phyloP scores from a whole-genome alignment of 2,888 invertebrate species.

The Leptarthrus brevirostris region DNA sequence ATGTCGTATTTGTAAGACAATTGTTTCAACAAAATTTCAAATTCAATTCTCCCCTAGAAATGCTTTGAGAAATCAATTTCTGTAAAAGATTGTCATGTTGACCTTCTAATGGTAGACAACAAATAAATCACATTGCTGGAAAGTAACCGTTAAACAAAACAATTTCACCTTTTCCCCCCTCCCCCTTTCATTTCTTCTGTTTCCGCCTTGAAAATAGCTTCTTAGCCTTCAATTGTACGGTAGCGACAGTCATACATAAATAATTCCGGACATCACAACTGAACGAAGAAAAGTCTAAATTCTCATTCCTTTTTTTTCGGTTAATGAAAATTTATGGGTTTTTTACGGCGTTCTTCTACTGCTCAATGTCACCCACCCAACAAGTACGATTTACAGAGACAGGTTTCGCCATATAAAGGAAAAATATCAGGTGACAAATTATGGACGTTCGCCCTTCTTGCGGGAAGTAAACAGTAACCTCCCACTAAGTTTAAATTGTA shows the following conservation, averaged over 20 bases:
- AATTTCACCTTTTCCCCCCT: neutral
- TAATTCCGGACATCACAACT: conserved; percentile 18
- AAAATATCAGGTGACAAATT: conserved; percentile 22
- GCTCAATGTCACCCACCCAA: neutral
- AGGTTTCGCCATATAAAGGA: neutral
- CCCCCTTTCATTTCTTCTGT: neutral
- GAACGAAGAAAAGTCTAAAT: conserved; percentile 11
- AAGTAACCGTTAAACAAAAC: conserved; percentile 13
- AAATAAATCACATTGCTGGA: conserved; percentile 21
- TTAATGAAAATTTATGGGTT: conserved; percentile 6
- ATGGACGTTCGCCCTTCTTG: neutral
- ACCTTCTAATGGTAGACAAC: conserved; percentile 13
- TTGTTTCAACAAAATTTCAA: too few relatives aligned
- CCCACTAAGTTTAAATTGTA: too few relatives aligned
- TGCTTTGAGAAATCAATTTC: neutral
- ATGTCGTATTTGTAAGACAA: too few relatives aligned
- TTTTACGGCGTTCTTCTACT: neutral
- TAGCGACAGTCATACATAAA: conserved; percentile 13
- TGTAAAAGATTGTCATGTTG: conserved; percentile 9
- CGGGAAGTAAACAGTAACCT: conserved; percentile 11
- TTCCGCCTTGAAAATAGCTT: neutral
- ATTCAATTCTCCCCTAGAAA: too few relatives aligned
- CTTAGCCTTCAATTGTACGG: conserved; percentile 20
- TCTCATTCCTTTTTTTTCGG: neutral
- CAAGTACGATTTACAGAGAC: neutral